phyloP scores from a whole-genome alignment of 2,888 invertebrate species.

The Platynereis dumerilii region DNA sequence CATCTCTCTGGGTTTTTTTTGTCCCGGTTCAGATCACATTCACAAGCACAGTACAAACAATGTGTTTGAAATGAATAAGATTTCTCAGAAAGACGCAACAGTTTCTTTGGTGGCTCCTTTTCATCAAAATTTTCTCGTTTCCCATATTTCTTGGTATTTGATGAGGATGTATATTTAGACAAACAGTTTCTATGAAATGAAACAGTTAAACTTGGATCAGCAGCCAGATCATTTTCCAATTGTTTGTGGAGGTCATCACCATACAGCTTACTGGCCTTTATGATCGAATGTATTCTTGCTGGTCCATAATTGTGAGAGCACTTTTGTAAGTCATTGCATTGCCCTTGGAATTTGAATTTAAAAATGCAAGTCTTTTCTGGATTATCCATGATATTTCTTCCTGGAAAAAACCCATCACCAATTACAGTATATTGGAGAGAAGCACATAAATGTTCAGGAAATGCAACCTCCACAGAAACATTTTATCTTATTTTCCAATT shows the following conservation, averaged over 20 bases:
- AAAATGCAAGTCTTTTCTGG: neutral
- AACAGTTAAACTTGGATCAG: neutral
- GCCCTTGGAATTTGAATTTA: neutral
- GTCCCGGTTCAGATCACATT: neutral
- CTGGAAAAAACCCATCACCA: too few species aligned
- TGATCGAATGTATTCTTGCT: neutral
- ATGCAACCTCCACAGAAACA: too few species aligned
- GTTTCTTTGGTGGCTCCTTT: neutral
- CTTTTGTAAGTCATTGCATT: neutral
- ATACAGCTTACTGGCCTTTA: neutral
- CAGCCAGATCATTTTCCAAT: neutral
- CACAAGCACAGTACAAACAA: neutral
- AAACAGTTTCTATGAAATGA: neutral
- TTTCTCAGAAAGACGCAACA: neutral
- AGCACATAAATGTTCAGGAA: too few species aligned
- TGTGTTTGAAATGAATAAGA: neutral
- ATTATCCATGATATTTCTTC: too few species aligned
- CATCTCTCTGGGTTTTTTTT: slow-evolving; percentile 1
- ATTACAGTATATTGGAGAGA: too few species aligned
- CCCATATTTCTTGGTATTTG: neutral
- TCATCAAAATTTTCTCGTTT: neutral
- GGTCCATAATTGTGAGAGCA: neutral
- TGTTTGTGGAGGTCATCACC: neutral
- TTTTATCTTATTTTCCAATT: too few species aligned
- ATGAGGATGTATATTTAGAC: neutral